Evolutionary conservation across 2,888 invertebrate genomes (phyloP), one percentile per base, ranked within the genome.

Genomic region (Diarsia rubi): DNA sequence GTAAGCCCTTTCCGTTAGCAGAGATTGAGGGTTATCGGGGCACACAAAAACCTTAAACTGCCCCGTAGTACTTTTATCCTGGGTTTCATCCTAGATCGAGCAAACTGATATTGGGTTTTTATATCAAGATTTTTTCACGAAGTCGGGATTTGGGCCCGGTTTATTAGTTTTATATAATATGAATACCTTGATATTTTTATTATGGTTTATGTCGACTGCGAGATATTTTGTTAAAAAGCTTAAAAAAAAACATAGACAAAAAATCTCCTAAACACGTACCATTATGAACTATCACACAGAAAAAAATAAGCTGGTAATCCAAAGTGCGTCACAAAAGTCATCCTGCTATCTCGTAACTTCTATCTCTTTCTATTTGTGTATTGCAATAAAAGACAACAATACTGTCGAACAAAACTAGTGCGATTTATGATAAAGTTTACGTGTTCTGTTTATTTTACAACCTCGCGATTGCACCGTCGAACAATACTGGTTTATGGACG

Each of bases 401-500:
- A 49, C n/a, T 37, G 49, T 44, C n/a, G 21, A 42, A 60, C 16
- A n/a, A 6, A 60, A 60, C 24, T 52, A 27, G 27, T 63, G 37
- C n/a, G 9, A 31, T 66, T 54, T 42, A 66, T 52, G 65, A 73
- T 47, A 12, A 54, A 73, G 66, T 52, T 66, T 24, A 24, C 42
- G 54, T 66, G 45, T 66, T 79, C 47, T 12, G 54, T 79, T 79
- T 62, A 44, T 80, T 73, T 62, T 54, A 73, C 54, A 47, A 44
- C 52, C 9, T 21, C 21, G n/a, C 31, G 49, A 65, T 47, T 72
- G 59, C 63, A 79, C 24, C 60, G 59, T 59, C 45, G 47, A 14
- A 79, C 80, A 62, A 54, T 54, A 14, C 64, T 66, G 31, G 60
- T 78, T 79, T 78, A 80, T 78, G 54, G 52, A 31, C 54, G 74